phyloP scores from a whole-genome alignment of 2,113 vertebrate species.

The Gallinago undulata region DNA sequence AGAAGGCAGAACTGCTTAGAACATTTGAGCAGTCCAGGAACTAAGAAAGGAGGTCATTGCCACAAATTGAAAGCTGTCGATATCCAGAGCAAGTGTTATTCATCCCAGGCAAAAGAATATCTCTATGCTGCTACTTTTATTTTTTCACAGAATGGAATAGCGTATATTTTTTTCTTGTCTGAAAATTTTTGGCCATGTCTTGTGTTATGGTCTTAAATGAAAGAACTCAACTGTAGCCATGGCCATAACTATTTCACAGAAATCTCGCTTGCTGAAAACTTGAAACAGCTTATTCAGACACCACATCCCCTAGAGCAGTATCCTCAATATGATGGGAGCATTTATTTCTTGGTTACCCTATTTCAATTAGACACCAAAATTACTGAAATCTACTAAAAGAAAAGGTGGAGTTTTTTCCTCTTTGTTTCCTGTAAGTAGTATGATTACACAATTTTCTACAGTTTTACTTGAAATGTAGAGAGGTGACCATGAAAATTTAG shows the following conservation, averaged over 20 bases:
- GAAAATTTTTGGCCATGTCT: not conserved
- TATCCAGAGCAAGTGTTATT: not conserved
- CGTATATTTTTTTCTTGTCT: rapidly evolving
- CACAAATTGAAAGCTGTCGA: not conserved
- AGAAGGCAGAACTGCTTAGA: not conserved
- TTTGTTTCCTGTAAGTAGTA: not conserved
- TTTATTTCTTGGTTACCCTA: not conserved
- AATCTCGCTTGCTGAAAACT: not conserved
- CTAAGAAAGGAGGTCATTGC: not conserved
- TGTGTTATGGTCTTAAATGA: not conserved
- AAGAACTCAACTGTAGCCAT: not conserved
- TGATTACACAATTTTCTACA: not conserved
- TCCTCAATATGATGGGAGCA: not conserved
- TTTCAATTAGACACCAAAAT: not conserved
- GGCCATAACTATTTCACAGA: not conserved
- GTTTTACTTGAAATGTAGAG: not conserved
- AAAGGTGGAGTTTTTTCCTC: not conserved
- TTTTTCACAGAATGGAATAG: not conserved
- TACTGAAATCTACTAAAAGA: not conserved
- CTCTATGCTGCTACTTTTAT: not conserved
- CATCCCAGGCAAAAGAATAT: not conserved
- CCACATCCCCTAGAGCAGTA: not conserved
- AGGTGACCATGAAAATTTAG: not conserved
- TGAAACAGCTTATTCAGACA: not conserved
- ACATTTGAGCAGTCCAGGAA: not conserved